These are phyloP conservation scores for Orbicella faveolata DNA, from an alignment of 64 coral and sea anemone genomes.

Conservation along the genomic window DNA sequence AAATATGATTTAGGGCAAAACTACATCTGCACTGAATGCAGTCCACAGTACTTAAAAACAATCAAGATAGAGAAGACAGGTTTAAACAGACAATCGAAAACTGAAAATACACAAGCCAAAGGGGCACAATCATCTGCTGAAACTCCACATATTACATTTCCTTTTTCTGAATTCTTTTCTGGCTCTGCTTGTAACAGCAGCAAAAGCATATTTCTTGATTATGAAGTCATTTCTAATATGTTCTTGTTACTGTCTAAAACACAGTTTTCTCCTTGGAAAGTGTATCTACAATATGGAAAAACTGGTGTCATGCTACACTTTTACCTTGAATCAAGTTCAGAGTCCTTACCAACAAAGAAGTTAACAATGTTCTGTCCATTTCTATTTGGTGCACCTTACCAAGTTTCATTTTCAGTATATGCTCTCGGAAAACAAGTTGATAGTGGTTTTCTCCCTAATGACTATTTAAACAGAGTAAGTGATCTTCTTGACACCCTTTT, in stretches of 20 bases:
- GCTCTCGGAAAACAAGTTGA: no score
- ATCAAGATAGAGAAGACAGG: neutral
- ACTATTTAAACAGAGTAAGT: no score
- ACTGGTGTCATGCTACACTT: no score
- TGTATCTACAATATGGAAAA: no score
- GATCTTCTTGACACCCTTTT: no score
- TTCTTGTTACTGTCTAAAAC: neutral
- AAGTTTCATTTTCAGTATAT: no score
- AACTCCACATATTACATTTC: neutral
- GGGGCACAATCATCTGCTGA: neutral
- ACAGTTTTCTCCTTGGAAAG: neutral
- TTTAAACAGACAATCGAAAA: neutral
- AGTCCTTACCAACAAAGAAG: no score
- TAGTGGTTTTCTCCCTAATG: no score
- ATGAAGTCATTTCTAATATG: neutral
- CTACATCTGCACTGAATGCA: constrained; percentile 40
- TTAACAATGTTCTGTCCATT: no score
- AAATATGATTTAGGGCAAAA: neutral
- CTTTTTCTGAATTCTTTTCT: neutral
- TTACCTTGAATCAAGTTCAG: no score
- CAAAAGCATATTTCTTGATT: no score
- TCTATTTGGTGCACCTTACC: no score
- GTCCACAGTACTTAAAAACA: constrained; percentile 22
- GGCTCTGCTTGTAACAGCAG: neutral
- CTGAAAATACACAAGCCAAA: neutral